A percentile compares a stretch with the other conserved stretches of the same genome.
Evolutionary conservation across 2,113 vertebrate genomes (phyloP).

Genomic region (Talpa occidentalis): DNA sequence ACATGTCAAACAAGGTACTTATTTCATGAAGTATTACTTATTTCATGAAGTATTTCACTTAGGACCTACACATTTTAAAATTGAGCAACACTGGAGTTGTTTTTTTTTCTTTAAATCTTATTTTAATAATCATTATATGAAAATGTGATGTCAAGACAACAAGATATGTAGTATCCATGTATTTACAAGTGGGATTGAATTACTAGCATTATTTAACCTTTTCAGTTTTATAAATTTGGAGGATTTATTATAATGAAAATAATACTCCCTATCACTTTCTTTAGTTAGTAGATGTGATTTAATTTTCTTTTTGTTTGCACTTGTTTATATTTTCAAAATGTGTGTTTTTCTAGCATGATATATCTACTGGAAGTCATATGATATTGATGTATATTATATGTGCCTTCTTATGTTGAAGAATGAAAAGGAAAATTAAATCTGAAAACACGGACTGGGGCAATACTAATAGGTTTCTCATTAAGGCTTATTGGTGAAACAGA

Average conservation of each 20-base stretch:
- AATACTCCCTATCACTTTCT: neutral
- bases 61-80: too few relatives aligned
- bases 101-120: too few relatives aligned
- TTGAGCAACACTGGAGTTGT: too few relatives aligned
- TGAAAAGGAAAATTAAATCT: neutral
- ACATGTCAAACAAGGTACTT: too few relatives aligned
- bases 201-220: neutral
- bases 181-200: neutral
- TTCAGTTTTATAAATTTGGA: neutral
- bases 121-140: too few relatives aligned
- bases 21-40: too few relatives aligned
- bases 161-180: too few relatives aligned
- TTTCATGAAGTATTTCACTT: too few relatives aligned
- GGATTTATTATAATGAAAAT: conserved; percentile 7
- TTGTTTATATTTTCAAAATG: neutral
- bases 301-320: neutral
- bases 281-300: neutral
- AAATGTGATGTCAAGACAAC: too few relatives aligned
- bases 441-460: neutral
- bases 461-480: neutral
- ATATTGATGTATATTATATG: too few relatives aligned
- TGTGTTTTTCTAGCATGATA: neutral
- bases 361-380: too few relatives aligned
- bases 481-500: neutral
- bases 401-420: neutral